These are phyloP conservation scores for Megaceryle alcyon DNA, from an alignment of 2,797 vertebrate species.

Conservation along the genomic window DNA sequence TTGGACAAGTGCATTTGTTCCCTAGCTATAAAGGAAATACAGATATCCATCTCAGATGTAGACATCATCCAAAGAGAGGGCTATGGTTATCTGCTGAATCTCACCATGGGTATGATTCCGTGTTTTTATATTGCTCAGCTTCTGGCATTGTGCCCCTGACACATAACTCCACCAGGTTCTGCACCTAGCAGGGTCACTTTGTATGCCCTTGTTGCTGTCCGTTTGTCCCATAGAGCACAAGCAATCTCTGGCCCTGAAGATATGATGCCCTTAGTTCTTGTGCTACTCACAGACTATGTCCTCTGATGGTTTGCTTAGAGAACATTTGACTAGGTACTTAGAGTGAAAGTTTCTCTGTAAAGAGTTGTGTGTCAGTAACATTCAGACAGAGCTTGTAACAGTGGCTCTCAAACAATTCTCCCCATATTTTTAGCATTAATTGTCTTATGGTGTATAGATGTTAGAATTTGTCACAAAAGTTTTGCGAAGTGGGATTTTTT, in stretches of 20 bases:
- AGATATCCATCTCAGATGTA: not conserved
- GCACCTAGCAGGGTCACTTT: not conserved
- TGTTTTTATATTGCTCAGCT: not conserved
- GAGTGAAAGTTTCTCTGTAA: not conserved
- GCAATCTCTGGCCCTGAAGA: not conserved
- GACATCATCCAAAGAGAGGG: not conserved
- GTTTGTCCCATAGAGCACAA: not conserved
- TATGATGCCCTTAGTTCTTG: accelerated
- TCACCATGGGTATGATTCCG: not conserved
- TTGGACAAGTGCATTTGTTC: not conserved
- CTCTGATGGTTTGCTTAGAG: not conserved
- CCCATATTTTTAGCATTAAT: not conserved
- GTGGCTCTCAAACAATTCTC: not conserved
- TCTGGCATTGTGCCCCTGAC: not conserved
- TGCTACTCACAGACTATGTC: not conserved
- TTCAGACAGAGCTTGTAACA: not conserved
- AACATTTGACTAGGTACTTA: not conserved
- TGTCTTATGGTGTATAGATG: not conserved
- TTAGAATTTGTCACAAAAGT: not conserved
- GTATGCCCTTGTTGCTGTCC: not conserved
- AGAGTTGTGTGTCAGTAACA: not conserved
- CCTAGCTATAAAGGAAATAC: not conserved
- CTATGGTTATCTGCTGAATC: not conserved
- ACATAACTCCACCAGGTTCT: not conserved
- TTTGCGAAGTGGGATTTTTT: not conserved